These are phyloP conservation scores for Gymnocephalus cernua DNA, from an alignment of 2,113 vertebrate species.

Conservation along the genomic window DNA sequence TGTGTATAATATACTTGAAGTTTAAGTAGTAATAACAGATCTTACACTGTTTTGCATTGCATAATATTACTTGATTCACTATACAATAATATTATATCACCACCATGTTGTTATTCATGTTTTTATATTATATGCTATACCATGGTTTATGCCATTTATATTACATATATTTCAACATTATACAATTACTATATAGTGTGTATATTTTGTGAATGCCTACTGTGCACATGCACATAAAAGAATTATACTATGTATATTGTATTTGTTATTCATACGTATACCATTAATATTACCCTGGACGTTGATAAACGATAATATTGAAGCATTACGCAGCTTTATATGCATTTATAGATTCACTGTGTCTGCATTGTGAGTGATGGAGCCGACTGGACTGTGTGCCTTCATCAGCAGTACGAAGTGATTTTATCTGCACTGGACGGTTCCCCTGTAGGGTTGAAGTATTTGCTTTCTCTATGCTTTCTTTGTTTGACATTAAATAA, in stretches of 20 bases:
- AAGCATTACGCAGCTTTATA: constrained; percentile 15
- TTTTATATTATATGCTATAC: not conserved
- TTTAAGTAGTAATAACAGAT: not conserved
- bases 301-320: not conserved
- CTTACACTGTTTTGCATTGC: not conserved
- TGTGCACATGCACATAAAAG: not conserved
- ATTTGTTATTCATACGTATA: not conserved
- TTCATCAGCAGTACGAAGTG: constrained; percentile 39
- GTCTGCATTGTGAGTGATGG: constrained; percentile 31
- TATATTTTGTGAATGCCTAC: not conserved
- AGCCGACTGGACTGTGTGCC: constrained; percentile 23
- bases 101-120: not conserved
- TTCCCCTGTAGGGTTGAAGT: constrained; percentile 49
- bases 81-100: not conserved
- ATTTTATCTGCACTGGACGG: constrained; percentile 45
- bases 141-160: not conserved
- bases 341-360: constrained; percentile 28
- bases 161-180: not conserved
- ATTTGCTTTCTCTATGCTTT: constrained; percentile 24
- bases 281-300: not conserved
- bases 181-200: not conserved
- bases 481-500: constrained; percentile 63
- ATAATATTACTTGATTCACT: not conserved
- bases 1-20: not conserved
- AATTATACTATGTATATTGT: not conserved